Evolutionary conservation across 2,113 vertebrate species (phyloP), one percentile per base, ranked within the genome.

Genomic region (Corydoras sp.): DNA sequence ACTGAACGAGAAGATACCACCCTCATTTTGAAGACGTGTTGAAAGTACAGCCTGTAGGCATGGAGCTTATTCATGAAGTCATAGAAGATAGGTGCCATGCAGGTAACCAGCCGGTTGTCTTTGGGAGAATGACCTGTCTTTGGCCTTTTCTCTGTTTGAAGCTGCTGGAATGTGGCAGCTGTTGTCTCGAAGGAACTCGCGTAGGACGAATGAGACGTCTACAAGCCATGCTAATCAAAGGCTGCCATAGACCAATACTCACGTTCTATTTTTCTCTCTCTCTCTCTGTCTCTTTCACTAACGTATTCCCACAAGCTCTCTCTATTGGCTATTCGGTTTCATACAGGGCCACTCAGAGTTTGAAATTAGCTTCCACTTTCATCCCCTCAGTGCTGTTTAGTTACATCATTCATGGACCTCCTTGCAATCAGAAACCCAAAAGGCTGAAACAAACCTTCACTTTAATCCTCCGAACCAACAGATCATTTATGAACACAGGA

Each of bases 161-260:
- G 59, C 58, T 8, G n/a, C 62, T 70, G 71, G 50, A 77, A 77
- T 66, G 64, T 65, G 71, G 58, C 76, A 66, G 71, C 62, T 48
- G 54, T 70, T 70, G 62, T 66, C 68, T 65, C 31, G 48, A 68
- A 48, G 66, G 59, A 24, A 56, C 64, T 71, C 74, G 67, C 48
- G 59, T 70, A 58, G 71, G 58, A 35, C 43, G 69, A 68, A 62
- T 68, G 63, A 77, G 71, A 69, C 62, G 49, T 61, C 63, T 70
- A 66, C 61, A 58, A 62, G 43, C 58, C 70, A 68, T 73, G 62
- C 62, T 74, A 66, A 66, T 66, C 62, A 10, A 62, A 65, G 15
- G 59, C 49, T 29, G 55, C 62, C 56, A 49, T 14, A 31, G 48
- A 59, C 51, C 59, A 76, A 63, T 64, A 59, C 35, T 65, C 53